Conservation (phyloP, 2,113 vertebrate genomes). For the Erythrolamprus reginae region DNA sequence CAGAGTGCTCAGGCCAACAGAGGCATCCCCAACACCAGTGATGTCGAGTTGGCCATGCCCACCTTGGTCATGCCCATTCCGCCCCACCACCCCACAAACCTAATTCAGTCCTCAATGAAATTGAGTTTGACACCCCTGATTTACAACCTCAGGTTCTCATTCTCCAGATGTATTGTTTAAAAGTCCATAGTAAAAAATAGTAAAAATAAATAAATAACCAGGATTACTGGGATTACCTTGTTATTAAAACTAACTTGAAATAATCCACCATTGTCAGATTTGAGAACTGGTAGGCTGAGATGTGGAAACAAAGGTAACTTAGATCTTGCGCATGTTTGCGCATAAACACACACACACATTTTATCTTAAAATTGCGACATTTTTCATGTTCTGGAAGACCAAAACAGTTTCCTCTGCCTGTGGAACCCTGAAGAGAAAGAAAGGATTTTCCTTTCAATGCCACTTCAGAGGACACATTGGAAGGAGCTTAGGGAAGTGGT, state of each 20-base stretch:
- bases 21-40: too few relatives aligned
- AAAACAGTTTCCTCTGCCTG: constrained; percentile 60
- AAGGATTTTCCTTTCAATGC: constrained; percentile 36
- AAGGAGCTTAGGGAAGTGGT: constrained; percentile 37
- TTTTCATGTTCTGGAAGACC: constrained; percentile 66
- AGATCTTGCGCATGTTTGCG: too few relatives aligned
- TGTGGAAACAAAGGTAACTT: constrained; percentile 62
- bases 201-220: too few relatives aligned
- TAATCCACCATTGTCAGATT: constrained; percentile 52
- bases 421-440: constrained; percentile 56
- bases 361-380: constrained; percentile 66
- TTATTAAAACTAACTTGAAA: constrained; percentile 70
- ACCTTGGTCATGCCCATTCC: too few relatives aligned
- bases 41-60: too few relatives aligned
- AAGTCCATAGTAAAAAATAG: background rate
- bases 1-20: too few relatives aligned
- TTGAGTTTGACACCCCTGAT: too few relatives aligned
- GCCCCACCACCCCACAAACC: too few relatives aligned
- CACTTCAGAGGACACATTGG: constrained; percentile 31
- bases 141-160: background rate
- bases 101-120: too few relatives aligned
- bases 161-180: background rate
- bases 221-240: constrained; percentile 13
- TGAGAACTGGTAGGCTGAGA: constrained; percentile 63
- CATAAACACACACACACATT: too few relatives aligned